phyloP scores from a whole-genome alignment of 1,140 invertebrate species.

The Drosophila miranda region DNA sequence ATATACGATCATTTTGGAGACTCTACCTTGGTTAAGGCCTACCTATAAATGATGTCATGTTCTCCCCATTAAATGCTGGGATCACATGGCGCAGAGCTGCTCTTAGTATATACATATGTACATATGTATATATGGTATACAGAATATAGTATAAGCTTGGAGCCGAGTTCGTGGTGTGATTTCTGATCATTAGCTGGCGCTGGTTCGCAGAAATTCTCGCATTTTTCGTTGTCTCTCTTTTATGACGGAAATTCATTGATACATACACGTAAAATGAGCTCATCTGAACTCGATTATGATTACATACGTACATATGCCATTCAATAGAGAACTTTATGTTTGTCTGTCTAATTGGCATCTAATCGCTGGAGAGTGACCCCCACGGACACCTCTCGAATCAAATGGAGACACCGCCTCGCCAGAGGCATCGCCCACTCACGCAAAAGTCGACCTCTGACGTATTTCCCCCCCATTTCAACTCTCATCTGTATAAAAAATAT shows the following conservation, averaged over 20 bases:
- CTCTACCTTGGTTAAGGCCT: slow-evolving; percentile 27
- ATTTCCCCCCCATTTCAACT: slow-evolving; percentile 11
- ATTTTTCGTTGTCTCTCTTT: slow-evolving; percentile 41
- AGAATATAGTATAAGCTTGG: slow-evolving; percentile 37
- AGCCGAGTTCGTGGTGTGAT: slow-evolving; percentile 44
- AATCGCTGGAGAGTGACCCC: slow-evolving; percentile 59
- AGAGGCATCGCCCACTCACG: slow-evolving; percentile 67
- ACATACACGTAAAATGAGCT: not conserved
- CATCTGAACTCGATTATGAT: too few species aligned
- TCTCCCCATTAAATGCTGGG: slow-evolving; percentile 29
- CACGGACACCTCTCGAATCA: slow-evolving; percentile 52
- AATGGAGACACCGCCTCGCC: slow-evolving; percentile 19
- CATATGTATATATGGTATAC: slow-evolving; percentile 7
- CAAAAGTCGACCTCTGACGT: slow-evolving; percentile 25
- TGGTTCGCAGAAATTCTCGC: slow-evolving; percentile 44
- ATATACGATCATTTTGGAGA: slow-evolving; percentile 11
- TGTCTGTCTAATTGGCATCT: slow-evolving; percentile 62
- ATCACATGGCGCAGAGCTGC: slow-evolving; percentile 47
- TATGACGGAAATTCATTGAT: slow-evolving; percentile 58
- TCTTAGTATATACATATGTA: slow-evolving; percentile 3
- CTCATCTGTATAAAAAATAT: slow-evolving; percentile 21
- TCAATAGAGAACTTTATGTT: slow-evolving; percentile 22
- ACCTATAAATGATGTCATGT: slow-evolving; percentile 66
- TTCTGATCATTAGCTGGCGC: slow-evolving; percentile 67
- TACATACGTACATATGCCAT: slow-evolving; percentile 1